These are phyloP conservation scores for Ridgeia piscesae DNA, from an alignment of 1,140 invertebrate genomes.

Conservation along the genomic window DNA sequence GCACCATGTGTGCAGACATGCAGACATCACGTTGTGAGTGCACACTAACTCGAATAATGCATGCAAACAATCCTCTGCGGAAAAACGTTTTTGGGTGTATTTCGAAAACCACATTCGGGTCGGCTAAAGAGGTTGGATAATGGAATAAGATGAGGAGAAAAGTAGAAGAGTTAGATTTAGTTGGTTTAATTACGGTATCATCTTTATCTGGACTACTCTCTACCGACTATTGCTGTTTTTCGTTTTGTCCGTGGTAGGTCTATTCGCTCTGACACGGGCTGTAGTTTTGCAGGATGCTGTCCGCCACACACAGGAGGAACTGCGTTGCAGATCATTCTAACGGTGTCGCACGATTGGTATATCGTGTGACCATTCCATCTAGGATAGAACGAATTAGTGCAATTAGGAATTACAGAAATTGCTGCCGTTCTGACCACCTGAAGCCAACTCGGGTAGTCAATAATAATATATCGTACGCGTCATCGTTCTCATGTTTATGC, in stretches of 20 bases:
- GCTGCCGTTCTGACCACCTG: neutral
- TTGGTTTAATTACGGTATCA: neutral
- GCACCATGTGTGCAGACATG: no score
- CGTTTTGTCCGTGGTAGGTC: neutral
- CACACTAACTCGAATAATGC: neutral
- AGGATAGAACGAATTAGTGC: neutral
- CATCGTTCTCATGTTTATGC: neutral
- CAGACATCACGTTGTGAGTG: neutral
- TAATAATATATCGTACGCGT: no score
- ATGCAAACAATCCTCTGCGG: neutral
- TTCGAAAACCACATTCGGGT: neutral
- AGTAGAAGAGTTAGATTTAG: neutral
- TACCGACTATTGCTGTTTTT: neutral
- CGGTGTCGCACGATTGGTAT: neutral
- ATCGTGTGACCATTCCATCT: neutral
- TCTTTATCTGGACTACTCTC: neutral
- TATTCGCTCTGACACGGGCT: neutral
- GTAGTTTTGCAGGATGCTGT: neutral
- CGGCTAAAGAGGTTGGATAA: neutral
- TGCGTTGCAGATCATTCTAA: neutral
- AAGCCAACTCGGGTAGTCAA: no score
- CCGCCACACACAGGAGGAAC: neutral
- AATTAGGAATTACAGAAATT: neutral
- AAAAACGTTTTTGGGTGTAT: neutral
- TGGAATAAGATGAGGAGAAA: neutral